phyloP scores from a whole-genome alignment of 2,888 invertebrate species.

The Clistopyga incitator region DNA sequence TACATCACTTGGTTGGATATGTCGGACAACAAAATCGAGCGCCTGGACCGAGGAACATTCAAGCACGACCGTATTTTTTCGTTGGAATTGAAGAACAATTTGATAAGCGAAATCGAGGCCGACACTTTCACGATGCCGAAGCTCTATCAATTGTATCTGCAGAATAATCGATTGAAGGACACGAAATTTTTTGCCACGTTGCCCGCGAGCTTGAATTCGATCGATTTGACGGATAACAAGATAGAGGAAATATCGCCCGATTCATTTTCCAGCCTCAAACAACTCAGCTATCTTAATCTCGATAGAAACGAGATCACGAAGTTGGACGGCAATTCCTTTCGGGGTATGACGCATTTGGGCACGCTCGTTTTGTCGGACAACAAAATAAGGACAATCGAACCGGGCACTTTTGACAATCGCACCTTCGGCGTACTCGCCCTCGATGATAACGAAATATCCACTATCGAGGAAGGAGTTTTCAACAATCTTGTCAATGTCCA shows the following conservation, averaged over 20 bases:
- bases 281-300: not conserved
- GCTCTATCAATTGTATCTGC: not conserved
- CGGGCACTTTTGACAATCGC: not conserved
- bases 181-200: slow-evolving; percentile 9
- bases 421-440: not conserved
- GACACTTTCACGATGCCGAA: not conserved
- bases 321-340: not conserved
- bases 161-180: slow-evolving; percentile 1
- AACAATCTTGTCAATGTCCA: not conserved
- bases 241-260: slow-evolving; percentile 70
- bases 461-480: not conserved
- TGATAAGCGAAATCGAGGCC: slow-evolving; percentile 14
- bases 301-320: not conserved
- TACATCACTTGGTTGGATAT: slow-evolving; percentile 5
- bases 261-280: not conserved
- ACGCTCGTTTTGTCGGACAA: not conserved
- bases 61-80: not conserved
- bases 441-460: not conserved
- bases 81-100: not conserved
- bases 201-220: slow-evolving; percentile 18
- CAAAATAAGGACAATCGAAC: not conserved
- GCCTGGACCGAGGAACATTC: not conserved
- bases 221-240: slow-evolving; percentile 73
- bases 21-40: not conserved
- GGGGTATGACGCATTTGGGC: not conserved